Percentiles rank a stretch among this genome's conserved stretches.
Conservation (phyloP, 2,113 vertebrate species). For the Chloropsis cyanopogon region DNA sequence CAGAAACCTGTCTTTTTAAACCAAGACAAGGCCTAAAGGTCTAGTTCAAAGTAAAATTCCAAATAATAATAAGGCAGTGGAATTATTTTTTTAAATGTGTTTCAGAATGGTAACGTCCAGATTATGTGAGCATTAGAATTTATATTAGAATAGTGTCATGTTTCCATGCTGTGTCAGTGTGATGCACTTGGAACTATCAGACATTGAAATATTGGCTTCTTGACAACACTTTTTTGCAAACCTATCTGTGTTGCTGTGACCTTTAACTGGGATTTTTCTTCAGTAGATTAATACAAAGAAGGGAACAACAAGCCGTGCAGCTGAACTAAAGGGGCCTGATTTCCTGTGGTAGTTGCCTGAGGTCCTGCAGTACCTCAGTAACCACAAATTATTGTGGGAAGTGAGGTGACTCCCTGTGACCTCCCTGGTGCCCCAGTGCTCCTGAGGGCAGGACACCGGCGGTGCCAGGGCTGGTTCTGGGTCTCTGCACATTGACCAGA, state of each 20-base stretch:
- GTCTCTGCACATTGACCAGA: background rate
- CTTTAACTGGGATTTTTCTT: background rate
- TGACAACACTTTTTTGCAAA: background rate
- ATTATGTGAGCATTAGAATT: background rate
- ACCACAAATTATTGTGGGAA: background rate
- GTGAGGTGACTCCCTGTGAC: background rate
- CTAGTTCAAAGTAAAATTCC: background rate
- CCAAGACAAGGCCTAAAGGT: background rate
- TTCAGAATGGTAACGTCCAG: background rate
- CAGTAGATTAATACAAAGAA: background rate
- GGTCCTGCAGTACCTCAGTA: background rate
- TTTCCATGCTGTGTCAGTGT: background rate
- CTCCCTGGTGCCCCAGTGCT: background rate
- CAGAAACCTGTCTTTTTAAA: too few relatives aligned
- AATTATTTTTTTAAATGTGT: background rate
- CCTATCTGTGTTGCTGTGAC: background rate
- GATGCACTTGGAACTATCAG: background rate
- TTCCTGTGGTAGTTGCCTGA: accelerated
- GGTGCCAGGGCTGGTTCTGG: background rate
- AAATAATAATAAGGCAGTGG: background rate
- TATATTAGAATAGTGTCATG: background rate
- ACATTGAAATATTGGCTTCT: background rate
- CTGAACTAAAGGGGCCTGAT: background rate
- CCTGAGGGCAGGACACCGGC: background rate
- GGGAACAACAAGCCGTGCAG: background rate